Evolutionary conservation across 2,797 vertebrate species (phyloP).

Genomic region (Gallinago nigripennis): DNA sequence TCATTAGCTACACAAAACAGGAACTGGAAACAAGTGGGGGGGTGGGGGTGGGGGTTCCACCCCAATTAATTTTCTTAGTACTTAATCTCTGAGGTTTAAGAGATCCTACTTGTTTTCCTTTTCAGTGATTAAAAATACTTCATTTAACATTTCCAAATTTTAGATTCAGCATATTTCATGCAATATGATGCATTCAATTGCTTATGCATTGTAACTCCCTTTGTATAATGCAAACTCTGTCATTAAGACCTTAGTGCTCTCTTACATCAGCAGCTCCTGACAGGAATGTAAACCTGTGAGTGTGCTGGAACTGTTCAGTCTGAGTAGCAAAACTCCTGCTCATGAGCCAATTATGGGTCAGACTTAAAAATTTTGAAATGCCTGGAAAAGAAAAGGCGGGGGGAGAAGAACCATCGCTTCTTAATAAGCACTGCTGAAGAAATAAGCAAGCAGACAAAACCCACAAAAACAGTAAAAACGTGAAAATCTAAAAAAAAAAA

Average conservation of each 20-base stretch:
- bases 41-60: neutral
- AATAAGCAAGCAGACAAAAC: neutral
- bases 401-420: neutral
- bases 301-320: neutral
- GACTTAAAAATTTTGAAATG: slow-evolving; percentile 17
- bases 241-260: neutral
- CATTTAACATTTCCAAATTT: neutral
- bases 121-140: neutral
- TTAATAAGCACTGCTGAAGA: slow-evolving; percentile 19
- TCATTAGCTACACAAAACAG: slow-evolving; percentile 37
- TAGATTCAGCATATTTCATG: slow-evolving; percentile 28
- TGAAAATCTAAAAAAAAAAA: neutral
- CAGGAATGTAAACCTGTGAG: slow-evolving; percentile 10
- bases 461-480: neutral
- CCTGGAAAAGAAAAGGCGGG: neutral
- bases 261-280: neutral
- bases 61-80: slow-evolving; percentile 28
- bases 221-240: slow-evolving; percentile 16
- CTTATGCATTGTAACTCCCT: neutral
- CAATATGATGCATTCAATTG: slow-evolving; percentile 7
- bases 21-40: neutral
- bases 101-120: neutral
- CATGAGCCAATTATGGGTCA: neutral
- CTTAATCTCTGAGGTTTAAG: slow-evolving; percentile 19
- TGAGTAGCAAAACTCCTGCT: neutral